Base-by-base conservation (phyloP, 1,140 invertebrate genomes). In the Amphibalanus amphitrite region DNA sequence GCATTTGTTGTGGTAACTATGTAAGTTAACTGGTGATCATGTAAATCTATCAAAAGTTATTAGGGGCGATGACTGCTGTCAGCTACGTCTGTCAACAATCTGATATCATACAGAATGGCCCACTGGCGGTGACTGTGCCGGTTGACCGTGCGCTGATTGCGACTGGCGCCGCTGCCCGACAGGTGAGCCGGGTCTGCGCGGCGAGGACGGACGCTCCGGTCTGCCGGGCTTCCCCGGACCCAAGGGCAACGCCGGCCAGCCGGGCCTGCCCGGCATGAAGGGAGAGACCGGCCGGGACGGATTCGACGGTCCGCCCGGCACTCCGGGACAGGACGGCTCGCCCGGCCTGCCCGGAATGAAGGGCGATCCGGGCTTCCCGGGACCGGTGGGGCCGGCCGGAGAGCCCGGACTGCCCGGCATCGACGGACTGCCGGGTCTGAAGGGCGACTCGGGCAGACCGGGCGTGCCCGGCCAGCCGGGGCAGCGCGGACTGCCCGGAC, bases 321-420 rank as follows among this genome's bases (percentile, higher is more conserved):
- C 1, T 13, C 82, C 82, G 65, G 87, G 87, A 25, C 79, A 79
- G n/a, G 86, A 87, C 78, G 88, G 87, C 59, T 79, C 87, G 70
- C 85, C 85, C 30, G 88, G 88, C 68, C 81, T 83, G 70, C 73
- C 83, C n/a, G 87, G 87, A 68, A 67, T 79, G 10, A 89, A 90
- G 80, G 89, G 89, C 3, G 84, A 86, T 75, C 82, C 82, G 20
- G 89, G 89, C 0, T 76, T 80, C 33, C 80, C 85, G 75, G 88
- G 88, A 47, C 75, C 80, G 1, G 87, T 88, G 78, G 89, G 89
- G 69, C 79, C 80, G n/a, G 83, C 85, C 75, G 88, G 89, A 26
- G 78, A 83, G 15, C 81, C 83, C 13, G 76, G 76, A 28, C 28
- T 26, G 30, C 8, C 26, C 28, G 69, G 69, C 23, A 28, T 28